Percentiles rank a stretch among this genome's conserved stretches.
Conservation (phyloP, 2,113 vertebrate species). For the Synchiropus splendidus region DNA sequence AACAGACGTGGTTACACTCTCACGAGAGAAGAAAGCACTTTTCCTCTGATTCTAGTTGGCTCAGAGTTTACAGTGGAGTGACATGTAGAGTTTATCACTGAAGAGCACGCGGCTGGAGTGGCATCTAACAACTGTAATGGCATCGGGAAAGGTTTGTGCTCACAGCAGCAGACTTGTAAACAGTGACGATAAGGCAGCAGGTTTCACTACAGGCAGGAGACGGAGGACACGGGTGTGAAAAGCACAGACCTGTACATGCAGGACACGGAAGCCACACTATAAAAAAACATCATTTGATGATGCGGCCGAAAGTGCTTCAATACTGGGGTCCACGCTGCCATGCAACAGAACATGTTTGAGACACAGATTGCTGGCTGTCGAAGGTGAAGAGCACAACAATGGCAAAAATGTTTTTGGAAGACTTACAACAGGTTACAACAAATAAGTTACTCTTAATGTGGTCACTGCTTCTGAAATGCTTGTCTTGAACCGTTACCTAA, state of each 20-base stretch:
- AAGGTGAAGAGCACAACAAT: no score
- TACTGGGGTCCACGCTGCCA: slow-evolving; percentile 15
- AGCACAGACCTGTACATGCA: slow-evolving; percentile 18
- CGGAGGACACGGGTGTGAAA: slow-evolving; percentile 9
- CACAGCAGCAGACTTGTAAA: slow-evolving; percentile 44
- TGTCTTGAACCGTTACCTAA: no score
- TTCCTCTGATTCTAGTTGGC: no score
- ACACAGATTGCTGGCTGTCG: no score
- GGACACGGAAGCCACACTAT: background rate
- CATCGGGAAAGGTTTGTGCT: slow-evolving; percentile 14
- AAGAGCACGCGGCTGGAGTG: slow-evolving; percentile 19
- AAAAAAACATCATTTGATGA: slow-evolving; percentile 2
- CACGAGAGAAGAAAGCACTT: background rate
- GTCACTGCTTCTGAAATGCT: no score
- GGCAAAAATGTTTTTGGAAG: no score
- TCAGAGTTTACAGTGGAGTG: slow-evolving; percentile 1
- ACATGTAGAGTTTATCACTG: background rate
- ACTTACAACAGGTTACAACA: no score
- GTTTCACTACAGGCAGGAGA: slow-evolving; percentile 29
- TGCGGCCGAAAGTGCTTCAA: slow-evolving; percentile 8
- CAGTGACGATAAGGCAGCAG: slow-evolving; percentile 44
- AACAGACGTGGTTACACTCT: slow-evolving; percentile 11
- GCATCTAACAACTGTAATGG: background rate
- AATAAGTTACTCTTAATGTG: no score
- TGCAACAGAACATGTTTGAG: slow-evolving; percentile 9